phyloP scores from a whole-genome alignment of 2,888 invertebrate species.

The Epicampocera succincta region DNA sequence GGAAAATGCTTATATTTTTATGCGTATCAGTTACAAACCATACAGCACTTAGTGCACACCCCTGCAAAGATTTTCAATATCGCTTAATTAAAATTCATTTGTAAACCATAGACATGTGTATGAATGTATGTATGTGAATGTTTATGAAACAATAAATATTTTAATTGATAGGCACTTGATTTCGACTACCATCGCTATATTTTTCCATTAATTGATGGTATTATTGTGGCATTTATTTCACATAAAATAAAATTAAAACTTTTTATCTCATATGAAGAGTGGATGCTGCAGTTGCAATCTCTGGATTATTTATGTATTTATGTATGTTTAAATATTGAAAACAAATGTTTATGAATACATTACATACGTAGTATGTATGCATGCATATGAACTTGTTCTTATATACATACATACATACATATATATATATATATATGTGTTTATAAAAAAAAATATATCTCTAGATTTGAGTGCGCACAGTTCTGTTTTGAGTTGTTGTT shows the following conservation, averaged over 20 bases:
- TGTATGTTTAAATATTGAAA: not conserved
- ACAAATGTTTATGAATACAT: constrained; percentile 1
- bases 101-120: constrained; percentile 6
- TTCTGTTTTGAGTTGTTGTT: constrained; percentile 30
- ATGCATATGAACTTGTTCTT: not conserved
- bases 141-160: constrained; percentile 30
- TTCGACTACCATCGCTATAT: constrained; percentile 1
- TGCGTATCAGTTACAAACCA: no score
- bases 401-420: not conserved
- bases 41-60: no score
- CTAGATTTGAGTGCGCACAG: constrained; percentile 35
- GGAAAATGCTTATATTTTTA: no score
- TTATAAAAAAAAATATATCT: constrained; percentile 39
- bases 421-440: not conserved
- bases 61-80: not conserved
- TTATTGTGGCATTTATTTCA: constrained; percentile 29
- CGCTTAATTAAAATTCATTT: constrained; percentile 27
- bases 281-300: constrained; percentile 1
- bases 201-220: constrained; percentile 42
- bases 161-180: constrained; percentile 46
- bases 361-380: not conserved
- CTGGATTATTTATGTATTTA: constrained; percentile 11
- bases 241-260: not conserved
- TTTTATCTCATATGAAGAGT: constrained; percentile 6
- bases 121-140: not conserved